Evolutionary conservation across 2,113 vertebrate species (phyloP).

Genomic region (Sebastes fasciatus): DNA sequence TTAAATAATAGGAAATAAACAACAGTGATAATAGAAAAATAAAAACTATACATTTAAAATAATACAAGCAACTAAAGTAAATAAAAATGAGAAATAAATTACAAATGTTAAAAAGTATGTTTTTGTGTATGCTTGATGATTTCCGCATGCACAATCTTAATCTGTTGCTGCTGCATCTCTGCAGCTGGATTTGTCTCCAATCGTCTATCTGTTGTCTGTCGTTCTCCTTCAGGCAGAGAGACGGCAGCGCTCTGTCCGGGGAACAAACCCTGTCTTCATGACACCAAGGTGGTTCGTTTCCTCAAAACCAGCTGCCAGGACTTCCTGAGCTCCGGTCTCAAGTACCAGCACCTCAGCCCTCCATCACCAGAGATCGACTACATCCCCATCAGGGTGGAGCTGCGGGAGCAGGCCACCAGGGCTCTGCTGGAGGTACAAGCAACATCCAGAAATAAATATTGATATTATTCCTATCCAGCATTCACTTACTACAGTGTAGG

Average conservation of each 20-base stretch:
- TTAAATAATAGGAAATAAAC: no score
- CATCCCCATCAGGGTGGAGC: constrained; percentile 80
- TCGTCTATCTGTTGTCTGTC: neutral
- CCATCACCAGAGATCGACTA: constrained; percentile 82
- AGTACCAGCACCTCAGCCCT: constrained; percentile 81
- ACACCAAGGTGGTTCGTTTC: constrained; percentile 66
- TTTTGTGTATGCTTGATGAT: neutral
- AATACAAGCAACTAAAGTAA: neutral
- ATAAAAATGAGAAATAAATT: neutral
- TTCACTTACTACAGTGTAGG: neutral
- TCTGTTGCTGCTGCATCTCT: neutral
- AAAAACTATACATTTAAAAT: neutral
- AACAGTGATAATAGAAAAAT: neutral
- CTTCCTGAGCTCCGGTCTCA: constrained; percentile 80
- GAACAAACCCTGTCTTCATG: constrained; percentile 75
- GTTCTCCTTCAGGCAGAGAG: constrained; percentile 70
- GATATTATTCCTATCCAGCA: neutral
- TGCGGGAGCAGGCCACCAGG: constrained; percentile 70
- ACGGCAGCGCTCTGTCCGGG: constrained; percentile 67
- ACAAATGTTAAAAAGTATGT: neutral
- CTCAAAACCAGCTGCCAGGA: constrained; percentile 81
- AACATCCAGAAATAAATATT: neutral
- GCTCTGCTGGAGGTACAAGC: constrained; percentile 75
- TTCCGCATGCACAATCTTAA: neutral
- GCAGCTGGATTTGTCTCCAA: neutral